A percentile compares a stretch with the other conserved stretches of the same genome.
phyloP scores from a whole-genome alignment of 2,113 vertebrate genomes.

The Probosciger aterrimus region DNA sequence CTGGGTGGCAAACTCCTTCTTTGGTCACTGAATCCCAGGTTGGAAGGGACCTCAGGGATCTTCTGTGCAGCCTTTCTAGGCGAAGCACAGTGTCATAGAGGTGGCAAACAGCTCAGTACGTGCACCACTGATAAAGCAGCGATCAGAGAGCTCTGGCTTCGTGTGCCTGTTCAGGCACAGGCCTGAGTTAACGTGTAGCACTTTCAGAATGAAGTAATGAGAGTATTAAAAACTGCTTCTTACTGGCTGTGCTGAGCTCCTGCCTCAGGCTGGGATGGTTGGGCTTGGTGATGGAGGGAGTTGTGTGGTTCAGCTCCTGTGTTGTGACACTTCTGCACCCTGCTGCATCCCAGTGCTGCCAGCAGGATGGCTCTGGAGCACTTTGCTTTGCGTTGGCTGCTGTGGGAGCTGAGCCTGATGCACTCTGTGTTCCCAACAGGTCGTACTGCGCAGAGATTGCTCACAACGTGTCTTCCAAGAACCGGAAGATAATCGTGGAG shows the following conservation, averaged over 20 bases:
- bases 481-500: slow-evolving; percentile 95
- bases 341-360: accelerated
- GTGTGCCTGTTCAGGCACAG: accelerated
- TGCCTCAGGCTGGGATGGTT: accelerated
- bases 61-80: background rate
- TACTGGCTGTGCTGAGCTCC: accelerated
- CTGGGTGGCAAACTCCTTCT: background rate
- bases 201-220: accelerated
- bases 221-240: accelerated
- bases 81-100: accelerated
- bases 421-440: background rate
- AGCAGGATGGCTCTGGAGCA: accelerated
- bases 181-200: accelerated
- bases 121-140: accelerated
- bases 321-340: accelerated
- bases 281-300: accelerated
- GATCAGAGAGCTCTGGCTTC: accelerated
- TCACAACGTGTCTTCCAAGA: slow-evolving; percentile 98
- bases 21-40: background rate
- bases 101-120: accelerated
- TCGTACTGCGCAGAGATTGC: slow-evolving; percentile 96
- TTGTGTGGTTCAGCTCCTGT: accelerated
- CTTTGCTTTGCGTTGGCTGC: too few species aligned
- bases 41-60: background rate
- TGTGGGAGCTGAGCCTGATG: accelerated